A percentile compares a stretch with the other conserved stretches of the same genome.
Evolutionary conservation across 2,888 invertebrate species (phyloP).

Genomic region (Nomada goodeniana): DNA sequence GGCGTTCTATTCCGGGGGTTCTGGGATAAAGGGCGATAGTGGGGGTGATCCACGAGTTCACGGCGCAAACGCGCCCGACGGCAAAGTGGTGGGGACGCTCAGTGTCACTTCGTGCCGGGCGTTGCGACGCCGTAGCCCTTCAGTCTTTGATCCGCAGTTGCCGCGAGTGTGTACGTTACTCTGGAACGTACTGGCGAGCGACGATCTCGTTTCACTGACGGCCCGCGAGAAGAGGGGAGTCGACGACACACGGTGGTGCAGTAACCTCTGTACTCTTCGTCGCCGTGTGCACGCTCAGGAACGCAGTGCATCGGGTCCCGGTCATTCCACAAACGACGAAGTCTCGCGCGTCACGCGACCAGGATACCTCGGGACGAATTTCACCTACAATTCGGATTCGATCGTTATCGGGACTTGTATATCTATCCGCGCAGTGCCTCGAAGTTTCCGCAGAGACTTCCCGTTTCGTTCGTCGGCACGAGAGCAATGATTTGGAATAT

Average conservation of each 20-base stretch:
- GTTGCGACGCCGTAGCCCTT: conserved; percentile 78
- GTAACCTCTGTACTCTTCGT: conserved; percentile 21
- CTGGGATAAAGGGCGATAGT: background rate
- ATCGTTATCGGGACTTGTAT: conserved; percentile 10
- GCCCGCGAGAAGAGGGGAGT: conserved; percentile 37
- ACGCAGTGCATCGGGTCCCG: background rate
- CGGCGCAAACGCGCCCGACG: conserved; percentile 69
- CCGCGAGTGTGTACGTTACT: conserved; percentile 67
- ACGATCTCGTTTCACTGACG: conserved; percentile 29
- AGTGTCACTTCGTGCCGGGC: conserved; percentile 83
- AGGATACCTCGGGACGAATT: background rate
- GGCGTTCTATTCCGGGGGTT: conserved; percentile 73
- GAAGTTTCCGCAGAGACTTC: background rate
- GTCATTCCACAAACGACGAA: background rate
- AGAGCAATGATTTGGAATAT: background rate
- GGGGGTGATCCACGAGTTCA: conserved; percentile 32
- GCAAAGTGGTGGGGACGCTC: conserved; percentile 70
- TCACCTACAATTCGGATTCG: background rate
- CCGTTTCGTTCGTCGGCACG: background rate
- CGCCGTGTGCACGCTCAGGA: background rate
- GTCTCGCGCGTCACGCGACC: conserved; percentile 17
- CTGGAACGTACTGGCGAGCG: conserved; percentile 34
- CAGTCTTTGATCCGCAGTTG: conserved; percentile 79
- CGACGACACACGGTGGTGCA: conserved; percentile 20
- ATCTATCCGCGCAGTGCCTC: background rate